Percentiles rank a stretch among this genome's conserved stretches.
Evolutionary conservation across 2,797 vertebrate species (phyloP).

Genomic region (Lepus townsendii): DNA sequence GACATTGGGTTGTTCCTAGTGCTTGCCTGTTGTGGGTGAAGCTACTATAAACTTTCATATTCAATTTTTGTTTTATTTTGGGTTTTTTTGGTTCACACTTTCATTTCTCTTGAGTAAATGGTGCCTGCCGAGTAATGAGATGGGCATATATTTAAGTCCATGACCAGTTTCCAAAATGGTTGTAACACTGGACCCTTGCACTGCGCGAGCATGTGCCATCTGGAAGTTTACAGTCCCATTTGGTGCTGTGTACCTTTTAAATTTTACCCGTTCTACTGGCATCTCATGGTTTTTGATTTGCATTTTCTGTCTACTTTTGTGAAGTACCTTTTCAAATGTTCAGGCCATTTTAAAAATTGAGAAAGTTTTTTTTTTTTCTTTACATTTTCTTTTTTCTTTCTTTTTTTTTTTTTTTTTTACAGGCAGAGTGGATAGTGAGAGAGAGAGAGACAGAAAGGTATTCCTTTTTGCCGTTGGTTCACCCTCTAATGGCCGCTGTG

Average conservation of each 20-base stretch:
- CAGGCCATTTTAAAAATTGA: neutral
- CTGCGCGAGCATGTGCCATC: neutral
- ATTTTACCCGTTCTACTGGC: neutral
- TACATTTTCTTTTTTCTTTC: too few species aligned
- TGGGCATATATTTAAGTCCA: neutral
- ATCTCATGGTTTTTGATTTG: neutral
- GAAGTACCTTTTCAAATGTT: neutral
- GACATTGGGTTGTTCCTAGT: neutral
- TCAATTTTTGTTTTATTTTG: neutral
- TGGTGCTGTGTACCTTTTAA: neutral
- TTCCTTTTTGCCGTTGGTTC: too few species aligned
- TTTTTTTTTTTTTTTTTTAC: too few species aligned
- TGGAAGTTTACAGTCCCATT: neutral
- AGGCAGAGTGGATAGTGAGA: too few species aligned
- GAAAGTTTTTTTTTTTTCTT: too few species aligned
- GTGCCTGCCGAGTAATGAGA: neutral
- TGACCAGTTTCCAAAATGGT: neutral
- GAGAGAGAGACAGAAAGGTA: too few species aligned
- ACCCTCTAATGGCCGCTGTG: too few species aligned
- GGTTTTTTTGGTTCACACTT: neutral
- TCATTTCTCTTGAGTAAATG: neutral
- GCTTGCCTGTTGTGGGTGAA: too few species aligned
- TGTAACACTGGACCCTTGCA: neutral
- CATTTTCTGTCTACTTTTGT: neutral
- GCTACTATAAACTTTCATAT: neutral